These are phyloP conservation scores for Dichetophora obliterata DNA, from an alignment of 2,888 invertebrate genomes.

Conservation along the genomic window DNA sequence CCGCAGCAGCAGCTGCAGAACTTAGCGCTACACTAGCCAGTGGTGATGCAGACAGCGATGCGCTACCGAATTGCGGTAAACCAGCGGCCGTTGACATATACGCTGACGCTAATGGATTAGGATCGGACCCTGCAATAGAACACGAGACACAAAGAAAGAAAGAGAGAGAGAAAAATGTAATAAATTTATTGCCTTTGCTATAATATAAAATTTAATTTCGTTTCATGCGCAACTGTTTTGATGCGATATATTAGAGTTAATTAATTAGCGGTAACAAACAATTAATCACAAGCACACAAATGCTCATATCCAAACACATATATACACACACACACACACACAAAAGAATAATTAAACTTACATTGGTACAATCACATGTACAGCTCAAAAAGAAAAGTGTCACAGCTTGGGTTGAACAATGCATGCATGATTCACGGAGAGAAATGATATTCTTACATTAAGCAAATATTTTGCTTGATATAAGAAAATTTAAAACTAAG, in stretches of 20 bases:
- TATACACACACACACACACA: background rate
- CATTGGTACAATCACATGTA: no score
- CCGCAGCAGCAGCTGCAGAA: slow-evolving; percentile 83
- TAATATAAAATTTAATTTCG: slow-evolving; percentile 19
- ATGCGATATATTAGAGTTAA: slow-evolving; percentile 28
- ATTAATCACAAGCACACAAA: slow-evolving; percentile 55
- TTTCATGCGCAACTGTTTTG: slow-evolving; percentile 7
- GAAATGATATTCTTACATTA: no score
- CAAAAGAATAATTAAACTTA: background rate
- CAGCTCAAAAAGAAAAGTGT: background rate
- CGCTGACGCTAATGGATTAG: slow-evolving; percentile 74
- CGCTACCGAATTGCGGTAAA: slow-evolving; percentile 74
- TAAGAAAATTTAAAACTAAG: no score
- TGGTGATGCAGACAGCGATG: slow-evolving; percentile 74
- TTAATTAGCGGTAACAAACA: slow-evolving; percentile 45
- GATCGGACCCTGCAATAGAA: slow-evolving; percentile 63
- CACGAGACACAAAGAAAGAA: background rate
- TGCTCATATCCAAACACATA: background rate
- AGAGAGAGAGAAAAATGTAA: background rate
- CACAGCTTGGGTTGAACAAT: background rate
- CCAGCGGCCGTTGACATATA: slow-evolving; percentile 73
- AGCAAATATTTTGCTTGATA: no score
- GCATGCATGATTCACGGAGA: background rate
- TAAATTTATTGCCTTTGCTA: slow-evolving; percentile 23
- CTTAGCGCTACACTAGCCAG: slow-evolving; percentile 77